These are phyloP conservation scores for Axis porcinus DNA, from an alignment of 2,113 vertebrate genomes.

Conservation along the genomic window DNA sequence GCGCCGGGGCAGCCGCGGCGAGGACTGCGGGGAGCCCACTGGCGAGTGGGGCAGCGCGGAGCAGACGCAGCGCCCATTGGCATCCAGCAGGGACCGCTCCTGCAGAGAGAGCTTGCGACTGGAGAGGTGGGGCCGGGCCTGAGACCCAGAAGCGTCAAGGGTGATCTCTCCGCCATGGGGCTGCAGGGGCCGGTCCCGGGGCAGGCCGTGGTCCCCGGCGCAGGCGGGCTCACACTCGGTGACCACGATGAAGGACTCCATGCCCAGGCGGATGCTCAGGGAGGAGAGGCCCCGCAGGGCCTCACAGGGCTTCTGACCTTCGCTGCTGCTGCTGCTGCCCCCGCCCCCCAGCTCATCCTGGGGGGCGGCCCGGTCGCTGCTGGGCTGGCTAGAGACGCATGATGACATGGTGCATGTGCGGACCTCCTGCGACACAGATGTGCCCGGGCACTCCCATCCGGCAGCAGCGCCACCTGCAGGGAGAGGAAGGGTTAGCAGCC, in stretches of 20 bases:
- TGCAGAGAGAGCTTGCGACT: constrained; percentile 94
- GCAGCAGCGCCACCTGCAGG: constrained; percentile 11
- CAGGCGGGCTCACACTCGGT: constrained; percentile 87
- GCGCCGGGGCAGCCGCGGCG: constrained; percentile 90
- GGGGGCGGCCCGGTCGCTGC: constrained; percentile 72
- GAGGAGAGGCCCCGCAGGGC: constrained; percentile 66
- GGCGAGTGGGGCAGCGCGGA: constrained; percentile 91
- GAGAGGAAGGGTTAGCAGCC: neutral
- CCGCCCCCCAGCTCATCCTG: constrained; percentile 73
- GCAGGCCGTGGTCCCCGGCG: constrained; percentile 59
- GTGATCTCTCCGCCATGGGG: constrained; percentile 77
- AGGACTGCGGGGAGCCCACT: constrained; percentile 92
- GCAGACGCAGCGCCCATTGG: constrained; percentile 88
- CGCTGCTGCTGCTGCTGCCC: neutral
- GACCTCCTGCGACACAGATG: constrained; percentile 68
- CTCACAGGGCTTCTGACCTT: constrained; percentile 77
- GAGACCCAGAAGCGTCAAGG: neutral
- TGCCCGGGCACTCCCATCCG: constrained; percentile 68
- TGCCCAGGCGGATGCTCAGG: constrained; percentile 79
- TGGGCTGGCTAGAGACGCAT: constrained; percentile 84
- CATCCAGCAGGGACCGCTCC: constrained; percentile 84
- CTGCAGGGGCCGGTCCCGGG: constrained; percentile 56
- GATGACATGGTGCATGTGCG: constrained; percentile 84
- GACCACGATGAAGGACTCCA: constrained; percentile 95
- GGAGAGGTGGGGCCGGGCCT: constrained; percentile 83